Percentiles rank a stretch among this genome's conserved stretches.
phyloP scores from a whole-genome alignment of 2,113 vertebrate species.

The Callorhinus ursinus region DNA sequence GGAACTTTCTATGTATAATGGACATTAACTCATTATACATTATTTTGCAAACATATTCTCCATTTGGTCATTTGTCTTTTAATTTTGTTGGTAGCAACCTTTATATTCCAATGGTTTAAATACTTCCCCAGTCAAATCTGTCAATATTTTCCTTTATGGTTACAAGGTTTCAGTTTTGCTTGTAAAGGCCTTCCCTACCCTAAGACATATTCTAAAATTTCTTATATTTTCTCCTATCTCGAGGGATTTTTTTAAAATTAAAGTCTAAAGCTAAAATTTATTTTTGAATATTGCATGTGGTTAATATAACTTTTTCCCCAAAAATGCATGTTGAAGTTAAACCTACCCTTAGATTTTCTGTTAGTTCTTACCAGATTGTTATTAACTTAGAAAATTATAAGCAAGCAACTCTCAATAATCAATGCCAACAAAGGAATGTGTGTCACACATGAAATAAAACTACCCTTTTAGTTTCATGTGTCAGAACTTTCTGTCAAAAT shows the following conservation, averaged over 20 bases:
- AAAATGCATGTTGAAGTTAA: constrained; percentile 44
- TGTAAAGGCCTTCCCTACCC: not conserved
- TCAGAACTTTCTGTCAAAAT: not conserved
- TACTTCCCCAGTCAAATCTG: constrained; percentile 1
- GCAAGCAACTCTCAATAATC: not conserved
- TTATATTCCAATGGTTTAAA: constrained; percentile 7
- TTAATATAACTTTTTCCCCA: not conserved
- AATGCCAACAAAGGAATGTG: not conserved
- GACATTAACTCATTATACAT: not conserved
- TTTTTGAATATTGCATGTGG: not conserved
- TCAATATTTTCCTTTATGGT: constrained; percentile 8
- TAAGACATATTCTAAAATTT: constrained; percentile 26
- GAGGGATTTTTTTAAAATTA: not conserved
- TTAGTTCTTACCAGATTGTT: not conserved
- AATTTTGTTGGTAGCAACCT: constrained; percentile 35
- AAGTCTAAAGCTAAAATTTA: constrained; percentile 22
- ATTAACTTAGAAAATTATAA: constrained; percentile 24
- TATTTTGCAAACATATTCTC: constrained; percentile 38
- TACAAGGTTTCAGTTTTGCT: not conserved
- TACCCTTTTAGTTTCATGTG: constrained; percentile 1
- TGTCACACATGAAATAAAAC: constrained; percentile 2
- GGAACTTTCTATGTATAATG: not conserved
- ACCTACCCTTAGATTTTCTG: constrained; percentile 9
- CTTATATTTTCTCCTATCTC: constrained; percentile 14
- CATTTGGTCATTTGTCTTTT: constrained; percentile 19